phyloP scores from a whole-genome alignment of 2,113 vertebrate species.

The Otis tarda region DNA sequence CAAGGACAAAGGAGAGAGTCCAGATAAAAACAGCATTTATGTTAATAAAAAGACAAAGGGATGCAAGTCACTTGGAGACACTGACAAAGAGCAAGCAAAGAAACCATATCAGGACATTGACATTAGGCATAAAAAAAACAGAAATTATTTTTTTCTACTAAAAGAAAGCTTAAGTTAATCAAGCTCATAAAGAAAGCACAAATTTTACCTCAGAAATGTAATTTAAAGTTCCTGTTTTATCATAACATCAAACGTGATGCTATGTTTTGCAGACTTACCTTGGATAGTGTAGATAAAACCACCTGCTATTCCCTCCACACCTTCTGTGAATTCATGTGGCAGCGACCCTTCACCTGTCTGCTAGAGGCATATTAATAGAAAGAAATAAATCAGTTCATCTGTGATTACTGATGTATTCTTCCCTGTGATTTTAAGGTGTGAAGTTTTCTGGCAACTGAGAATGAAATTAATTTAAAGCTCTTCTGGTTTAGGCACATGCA shows the following conservation, averaged over 20 bases:
- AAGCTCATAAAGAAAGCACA: neutral
- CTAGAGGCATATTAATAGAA: neutral
- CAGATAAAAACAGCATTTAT: neutral
- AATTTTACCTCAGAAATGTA: neutral
- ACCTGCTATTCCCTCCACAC: conserved; percentile 92
- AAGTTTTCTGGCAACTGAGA: neutral
- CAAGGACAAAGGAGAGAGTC: neutral
- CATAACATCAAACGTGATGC: neutral
- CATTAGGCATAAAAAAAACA: neutral
- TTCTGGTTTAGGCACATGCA: neutral
- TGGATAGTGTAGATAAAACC: conserved; percentile 94
- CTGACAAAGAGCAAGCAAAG: neutral
- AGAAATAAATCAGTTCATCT: neutral
- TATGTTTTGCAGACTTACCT: conserved; percentile 65
- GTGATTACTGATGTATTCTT: neutral
- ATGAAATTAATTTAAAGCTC: neutral
- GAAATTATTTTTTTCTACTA: neutral
- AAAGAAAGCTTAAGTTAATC: neutral
- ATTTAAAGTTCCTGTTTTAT: neutral
- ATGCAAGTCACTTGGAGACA: neutral
- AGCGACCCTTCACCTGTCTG: conserved; percentile 88
- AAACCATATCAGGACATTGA: neutral
- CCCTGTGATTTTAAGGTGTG: neutral
- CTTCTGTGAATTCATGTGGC: conserved; percentile 88
- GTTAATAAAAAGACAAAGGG: neutral